Evolutionary conservation across 2,797 vertebrate species (phyloP).

Genomic region (Trachurus trachurus): DNA sequence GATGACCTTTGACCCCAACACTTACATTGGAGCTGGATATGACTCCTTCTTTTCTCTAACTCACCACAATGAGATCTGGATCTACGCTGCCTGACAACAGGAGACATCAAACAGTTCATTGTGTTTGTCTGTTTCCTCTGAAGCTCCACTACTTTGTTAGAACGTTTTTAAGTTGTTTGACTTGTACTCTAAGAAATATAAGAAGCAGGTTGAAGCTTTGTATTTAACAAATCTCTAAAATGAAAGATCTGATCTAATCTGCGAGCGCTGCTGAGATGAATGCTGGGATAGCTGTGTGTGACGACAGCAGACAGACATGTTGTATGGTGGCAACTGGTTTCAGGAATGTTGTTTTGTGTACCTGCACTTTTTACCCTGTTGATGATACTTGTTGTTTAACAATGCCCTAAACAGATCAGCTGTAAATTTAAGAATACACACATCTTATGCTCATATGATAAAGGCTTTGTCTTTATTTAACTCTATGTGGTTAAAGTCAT

Average conservation of each 20-base stretch:
- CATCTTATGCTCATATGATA: neutral
- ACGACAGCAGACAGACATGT: neutral
- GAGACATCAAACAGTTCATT: neutral
- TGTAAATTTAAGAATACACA: neutral
- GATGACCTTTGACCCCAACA: constrained; percentile 15
- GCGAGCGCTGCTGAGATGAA: neutral
- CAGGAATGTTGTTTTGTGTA: neutral
- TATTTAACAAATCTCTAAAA: too few species aligned
- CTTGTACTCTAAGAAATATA: too few species aligned
- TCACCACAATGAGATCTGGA: constrained; percentile 82
- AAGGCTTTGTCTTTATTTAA: neutral
- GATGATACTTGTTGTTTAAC: neutral
- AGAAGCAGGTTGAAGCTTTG: too few species aligned
- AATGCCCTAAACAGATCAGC: neutral
- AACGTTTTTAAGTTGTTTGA: neutral
- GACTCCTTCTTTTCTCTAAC: neutral
- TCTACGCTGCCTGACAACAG: constrained; percentile 11
- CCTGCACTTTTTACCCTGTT: neutral
- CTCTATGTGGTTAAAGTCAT: too few species aligned
- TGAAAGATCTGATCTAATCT: too few species aligned
- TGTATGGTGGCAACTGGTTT: neutral
- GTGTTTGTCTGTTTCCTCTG: neutral
- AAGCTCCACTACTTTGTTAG: neutral
- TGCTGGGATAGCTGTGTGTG: too few species aligned
- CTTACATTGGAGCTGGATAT: constrained; percentile 59